Conservation (phyloP, 2,797 vertebrate species). For the Acanthurus lineatus region DNA sequence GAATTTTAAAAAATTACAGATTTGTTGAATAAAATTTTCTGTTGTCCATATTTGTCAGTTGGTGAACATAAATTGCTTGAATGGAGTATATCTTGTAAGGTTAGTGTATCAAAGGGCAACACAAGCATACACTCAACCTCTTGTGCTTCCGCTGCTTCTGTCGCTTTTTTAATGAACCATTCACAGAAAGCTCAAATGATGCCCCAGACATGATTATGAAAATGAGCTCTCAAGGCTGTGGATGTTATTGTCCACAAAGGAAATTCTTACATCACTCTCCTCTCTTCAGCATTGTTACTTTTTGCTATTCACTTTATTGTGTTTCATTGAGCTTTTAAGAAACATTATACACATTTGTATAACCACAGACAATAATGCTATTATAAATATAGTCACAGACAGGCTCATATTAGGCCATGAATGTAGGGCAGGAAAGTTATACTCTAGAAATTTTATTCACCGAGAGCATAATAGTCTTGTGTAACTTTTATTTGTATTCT, state of each 20-base stretch:
- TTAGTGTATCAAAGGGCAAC: not conserved
- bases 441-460: conserved; percentile 19
- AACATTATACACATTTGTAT: conserved; percentile 29
- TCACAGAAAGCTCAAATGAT: conserved; percentile 59
- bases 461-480: conserved; percentile 17
- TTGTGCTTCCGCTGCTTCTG: conserved; percentile 25
- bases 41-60: not conserved
- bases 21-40: not conserved
- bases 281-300: conserved; percentile 34
- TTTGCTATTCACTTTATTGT: conserved; percentile 48
- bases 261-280: conserved; percentile 60
- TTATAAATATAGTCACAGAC: conserved; percentile 31
- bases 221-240: conserved; percentile 52
- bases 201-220: conserved; percentile 52
- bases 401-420: conserved; percentile 15
- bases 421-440: conserved; percentile 25
- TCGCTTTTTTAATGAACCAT: conserved; percentile 53
- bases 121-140: not conserved
- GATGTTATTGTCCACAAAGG: conserved; percentile 49
- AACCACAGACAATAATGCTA: conserved; percentile 27
- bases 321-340: conserved; percentile 40
- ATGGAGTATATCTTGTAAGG: not conserved
- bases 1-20: not conserved
- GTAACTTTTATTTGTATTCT: conserved; percentile 28
- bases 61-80: not conserved